phyloP scores from a whole-genome alignment of 2,888 invertebrate species.

The Drosophila kuntzei region DNA sequence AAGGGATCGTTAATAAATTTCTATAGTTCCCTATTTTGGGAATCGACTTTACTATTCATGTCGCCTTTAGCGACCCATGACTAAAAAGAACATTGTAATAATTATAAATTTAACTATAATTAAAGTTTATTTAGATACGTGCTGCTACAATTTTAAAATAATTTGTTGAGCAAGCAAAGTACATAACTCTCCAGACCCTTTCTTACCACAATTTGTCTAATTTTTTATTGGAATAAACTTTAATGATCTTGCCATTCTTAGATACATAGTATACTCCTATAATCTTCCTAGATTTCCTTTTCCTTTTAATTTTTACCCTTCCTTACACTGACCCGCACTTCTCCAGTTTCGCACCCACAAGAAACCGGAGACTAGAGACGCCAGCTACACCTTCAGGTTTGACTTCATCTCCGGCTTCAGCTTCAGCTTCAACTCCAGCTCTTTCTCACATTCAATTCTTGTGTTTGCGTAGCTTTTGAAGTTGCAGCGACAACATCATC shows the following conservation, averaged over 20 bases:
- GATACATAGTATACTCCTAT: not conserved
- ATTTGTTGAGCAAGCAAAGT: too few species aligned
- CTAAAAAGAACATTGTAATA: too few species aligned
- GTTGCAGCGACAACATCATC: slow-evolving; percentile 79
- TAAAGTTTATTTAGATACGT: too few species aligned
- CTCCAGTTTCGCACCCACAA: slow-evolving; percentile 4
- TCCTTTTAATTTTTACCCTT: not conserved
- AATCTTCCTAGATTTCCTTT: not conserved
- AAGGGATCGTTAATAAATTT: too few species aligned
- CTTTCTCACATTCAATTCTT: slow-evolving; percentile 47
- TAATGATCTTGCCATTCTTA: not conserved
- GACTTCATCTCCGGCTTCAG: not conserved
- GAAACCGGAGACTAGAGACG: slow-evolving; percentile 2
- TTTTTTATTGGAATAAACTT: not conserved
- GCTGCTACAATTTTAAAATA: too few species aligned
- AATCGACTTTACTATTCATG: too few species aligned
- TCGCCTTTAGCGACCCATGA: too few species aligned
- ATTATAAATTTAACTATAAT: too few species aligned
- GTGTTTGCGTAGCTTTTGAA: slow-evolving; percentile 77
- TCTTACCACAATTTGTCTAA: too few species aligned
- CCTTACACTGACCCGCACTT: slow-evolving; percentile 1
- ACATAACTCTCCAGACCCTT: too few species aligned
- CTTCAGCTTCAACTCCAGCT: slow-evolving; percentile 1
- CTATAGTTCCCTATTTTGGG: too few species aligned
- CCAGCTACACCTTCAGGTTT: slow-evolving; percentile 10